Evolutionary conservation across 2,797 vertebrate species (phyloP).

Genomic region (Austrolebias charrua): DNA sequence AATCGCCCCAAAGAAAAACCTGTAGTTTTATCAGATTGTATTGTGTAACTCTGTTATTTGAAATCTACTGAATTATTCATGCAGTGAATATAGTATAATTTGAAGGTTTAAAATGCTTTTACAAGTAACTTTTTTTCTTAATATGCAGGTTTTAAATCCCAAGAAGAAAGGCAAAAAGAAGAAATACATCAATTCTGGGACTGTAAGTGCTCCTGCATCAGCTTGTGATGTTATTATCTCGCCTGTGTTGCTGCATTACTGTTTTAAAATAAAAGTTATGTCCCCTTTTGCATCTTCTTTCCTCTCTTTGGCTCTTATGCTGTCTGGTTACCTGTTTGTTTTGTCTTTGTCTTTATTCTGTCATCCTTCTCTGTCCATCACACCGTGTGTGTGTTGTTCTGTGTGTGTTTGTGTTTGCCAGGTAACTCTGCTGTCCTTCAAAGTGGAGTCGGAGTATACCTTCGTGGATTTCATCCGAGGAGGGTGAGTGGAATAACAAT

Average conservation of each 20-base stretch:
- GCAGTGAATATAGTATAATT: slow-evolving; percentile 39
- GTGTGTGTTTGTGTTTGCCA: slow-evolving; percentile 55
- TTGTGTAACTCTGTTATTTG: slow-evolving; percentile 13
- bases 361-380: slow-evolving; percentile 16
- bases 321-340: slow-evolving; percentile 38
- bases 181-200: slow-evolving; percentile 94
- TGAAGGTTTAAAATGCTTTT: slow-evolving; percentile 35
- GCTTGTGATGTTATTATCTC: slow-evolving; percentile 17
- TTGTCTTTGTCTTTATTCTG: slow-evolving; percentile 20
- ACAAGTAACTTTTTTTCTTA: slow-evolving; percentile 22
- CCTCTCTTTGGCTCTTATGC: slow-evolving; percentile 19
- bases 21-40: too few species aligned
- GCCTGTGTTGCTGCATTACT: slow-evolving; percentile 1
- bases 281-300: slow-evolving; percentile 30
- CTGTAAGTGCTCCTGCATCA: slow-evolving; percentile 78
- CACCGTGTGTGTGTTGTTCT: background rate
- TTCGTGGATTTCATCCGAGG: slow-evolving; percentile 98
- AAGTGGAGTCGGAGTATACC: slow-evolving; percentile 94
- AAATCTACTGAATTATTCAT: slow-evolving; percentile 54
- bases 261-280: slow-evolving; percentile 10
- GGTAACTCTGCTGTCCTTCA: slow-evolving; percentile 97
- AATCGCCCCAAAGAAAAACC: too few species aligned
- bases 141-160: slow-evolving; percentile 87
- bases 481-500: slow-evolving; percentile 86
- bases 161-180: slow-evolving; percentile 97